Evolutionary conservation across 2,113 vertebrate genomes (phyloP).

Genomic region (Otocyon megalotis): DNA sequence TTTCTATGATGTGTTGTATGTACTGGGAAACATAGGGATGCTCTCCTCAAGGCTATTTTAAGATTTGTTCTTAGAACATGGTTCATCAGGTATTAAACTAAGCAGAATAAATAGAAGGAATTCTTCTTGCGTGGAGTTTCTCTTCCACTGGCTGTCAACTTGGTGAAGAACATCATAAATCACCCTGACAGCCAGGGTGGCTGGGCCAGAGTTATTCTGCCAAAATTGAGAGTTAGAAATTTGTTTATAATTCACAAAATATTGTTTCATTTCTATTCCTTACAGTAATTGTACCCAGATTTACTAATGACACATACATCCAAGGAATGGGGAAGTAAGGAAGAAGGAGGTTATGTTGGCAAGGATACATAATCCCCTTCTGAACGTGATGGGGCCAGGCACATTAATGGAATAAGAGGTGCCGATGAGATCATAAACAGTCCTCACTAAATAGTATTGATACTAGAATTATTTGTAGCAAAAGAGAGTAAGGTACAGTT

Average conservation of each 20-base stretch:
- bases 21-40: constrained; percentile 51
- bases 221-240: constrained; percentile 51
- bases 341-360: background rate
- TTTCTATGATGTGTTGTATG: constrained; percentile 62
- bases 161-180: constrained; percentile 74
- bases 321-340: background rate
- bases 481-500: background rate
- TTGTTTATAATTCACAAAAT: constrained; percentile 66
- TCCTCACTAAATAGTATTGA: background rate
- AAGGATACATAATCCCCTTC: background rate
- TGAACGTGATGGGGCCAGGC: background rate
- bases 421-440: background rate
- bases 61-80: constrained; percentile 77
- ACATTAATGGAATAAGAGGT: background rate
- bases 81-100: constrained; percentile 80
- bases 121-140: constrained; percentile 74
- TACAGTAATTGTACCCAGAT: constrained; percentile 28
- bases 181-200: constrained; percentile 59
- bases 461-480: background rate
- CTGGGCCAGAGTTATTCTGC: constrained; percentile 48
- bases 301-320: constrained; percentile 20
- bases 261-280: constrained; percentile 43
- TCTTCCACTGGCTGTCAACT: constrained; percentile 61
- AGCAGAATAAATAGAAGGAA: constrained; percentile 78
- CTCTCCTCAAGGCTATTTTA: constrained; percentile 72